Evolutionary conservation across 2,888 invertebrate genomes (phyloP).

Genomic region (Pycnomerus fuliginosus): DNA sequence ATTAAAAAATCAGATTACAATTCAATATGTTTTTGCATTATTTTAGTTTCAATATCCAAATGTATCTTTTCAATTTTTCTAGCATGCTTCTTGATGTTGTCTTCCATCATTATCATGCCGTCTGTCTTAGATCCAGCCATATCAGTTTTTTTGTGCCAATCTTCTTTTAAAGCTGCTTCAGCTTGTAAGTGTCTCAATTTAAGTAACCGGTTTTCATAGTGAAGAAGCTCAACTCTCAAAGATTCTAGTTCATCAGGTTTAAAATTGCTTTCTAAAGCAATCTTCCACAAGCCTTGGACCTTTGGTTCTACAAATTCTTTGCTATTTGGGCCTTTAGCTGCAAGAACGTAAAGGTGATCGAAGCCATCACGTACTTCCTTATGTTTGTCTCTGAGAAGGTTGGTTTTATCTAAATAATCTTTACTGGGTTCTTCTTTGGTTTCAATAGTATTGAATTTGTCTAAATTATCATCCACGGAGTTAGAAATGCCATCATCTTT

Average conservation of each 20-base stretch:
- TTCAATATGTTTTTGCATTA: slow-evolving; percentile 74
- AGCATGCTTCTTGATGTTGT: slow-evolving; percentile 79
- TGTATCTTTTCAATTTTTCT: slow-evolving; percentile 86
- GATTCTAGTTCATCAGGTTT: slow-evolving; percentile 78
- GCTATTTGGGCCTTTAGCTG: slow-evolving; percentile 76
- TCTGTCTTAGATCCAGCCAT: slow-evolving; percentile 65
- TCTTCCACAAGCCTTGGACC: slow-evolving; percentile 85
- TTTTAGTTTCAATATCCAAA: slow-evolving; percentile 72
- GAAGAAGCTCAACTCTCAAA: slow-evolving; percentile 79
- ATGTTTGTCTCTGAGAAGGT: slow-evolving; percentile 73
- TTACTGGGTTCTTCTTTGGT: slow-evolving; percentile 57
- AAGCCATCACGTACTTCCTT: slow-evolving; percentile 74
- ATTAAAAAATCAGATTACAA: slow-evolving; percentile 56
- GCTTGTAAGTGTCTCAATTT: slow-evolving; percentile 82
- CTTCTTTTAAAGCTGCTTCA: slow-evolving; percentile 73
- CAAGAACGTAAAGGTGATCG: slow-evolving; percentile 71
- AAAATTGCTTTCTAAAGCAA: slow-evolving; percentile 79
- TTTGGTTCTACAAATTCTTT: slow-evolving; percentile 89
- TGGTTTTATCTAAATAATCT: slow-evolving; percentile 67
- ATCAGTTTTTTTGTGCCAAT: slow-evolving; percentile 63
- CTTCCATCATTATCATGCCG: slow-evolving; percentile 66
- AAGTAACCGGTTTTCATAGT: slow-evolving; percentile 82
- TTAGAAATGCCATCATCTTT: slow-evolving; percentile 65
- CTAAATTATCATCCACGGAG: slow-evolving; percentile 70
- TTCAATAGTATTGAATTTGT: slow-evolving; percentile 70